Evolutionary conservation across 2,113 vertebrate genomes (phyloP).

Genomic region (Nycticorax nycticorax): DNA sequence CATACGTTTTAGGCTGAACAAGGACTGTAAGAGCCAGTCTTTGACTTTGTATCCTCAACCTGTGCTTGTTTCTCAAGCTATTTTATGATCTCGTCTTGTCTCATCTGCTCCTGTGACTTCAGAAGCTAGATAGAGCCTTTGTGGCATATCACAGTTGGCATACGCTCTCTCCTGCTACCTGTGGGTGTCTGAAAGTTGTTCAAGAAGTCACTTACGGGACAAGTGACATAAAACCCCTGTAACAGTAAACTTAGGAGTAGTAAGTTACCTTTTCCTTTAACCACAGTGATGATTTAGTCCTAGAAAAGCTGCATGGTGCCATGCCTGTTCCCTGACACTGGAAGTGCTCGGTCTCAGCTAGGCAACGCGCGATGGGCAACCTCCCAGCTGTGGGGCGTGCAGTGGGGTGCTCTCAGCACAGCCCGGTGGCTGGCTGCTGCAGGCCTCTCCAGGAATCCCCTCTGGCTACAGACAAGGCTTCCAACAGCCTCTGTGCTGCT

Average conservation of each 20-base stretch:
- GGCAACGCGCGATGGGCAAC: rapidly evolving
- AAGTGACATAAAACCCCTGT: background rate
- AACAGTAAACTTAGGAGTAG: background rate
- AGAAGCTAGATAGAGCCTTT: background rate
- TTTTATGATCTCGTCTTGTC: background rate
- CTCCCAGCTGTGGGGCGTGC: background rate
- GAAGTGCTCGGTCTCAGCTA: background rate
- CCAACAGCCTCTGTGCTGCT: background rate
- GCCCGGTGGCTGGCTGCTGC: rapidly evolving
- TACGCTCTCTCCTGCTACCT: rapidly evolving
- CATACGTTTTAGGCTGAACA: background rate
- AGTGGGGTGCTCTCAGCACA: too few species aligned
- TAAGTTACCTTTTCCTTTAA: background rate
- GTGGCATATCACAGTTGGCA: too few species aligned
- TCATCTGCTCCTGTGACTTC: background rate
- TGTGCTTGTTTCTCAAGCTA: background rate
- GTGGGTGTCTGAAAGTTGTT: background rate
- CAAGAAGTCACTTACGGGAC: background rate
- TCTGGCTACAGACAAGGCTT: background rate
- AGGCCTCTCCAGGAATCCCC: too few species aligned
- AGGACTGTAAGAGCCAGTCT: background rate
- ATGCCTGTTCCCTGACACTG: rapidly evolving
- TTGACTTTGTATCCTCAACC: background rate
- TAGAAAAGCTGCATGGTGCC: rapidly evolving
- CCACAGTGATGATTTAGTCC: too few species aligned